Percentiles rank a stretch among this genome's conserved stretches.
Evolutionary conservation across 2,888 invertebrate species (phyloP).

Genomic region (Synanthedon andrenaeformis): DNA sequence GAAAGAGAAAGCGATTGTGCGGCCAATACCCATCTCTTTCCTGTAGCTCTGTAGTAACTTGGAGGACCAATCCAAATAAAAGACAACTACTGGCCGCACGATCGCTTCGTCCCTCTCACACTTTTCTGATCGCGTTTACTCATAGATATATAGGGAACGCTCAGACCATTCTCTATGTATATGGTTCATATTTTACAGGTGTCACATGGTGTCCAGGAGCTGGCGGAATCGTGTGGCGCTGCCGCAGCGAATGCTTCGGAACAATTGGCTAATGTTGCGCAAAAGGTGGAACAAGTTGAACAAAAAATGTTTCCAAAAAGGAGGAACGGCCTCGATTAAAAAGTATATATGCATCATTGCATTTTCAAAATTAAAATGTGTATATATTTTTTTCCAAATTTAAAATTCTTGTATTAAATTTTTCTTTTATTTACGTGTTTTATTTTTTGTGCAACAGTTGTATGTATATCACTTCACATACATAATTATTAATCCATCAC

Average conservation of each 20-base stretch:
- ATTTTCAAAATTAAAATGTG: neutral
- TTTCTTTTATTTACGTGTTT: constrained; percentile 28
- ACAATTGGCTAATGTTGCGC: constrained; percentile 44
- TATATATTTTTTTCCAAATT: neutral
- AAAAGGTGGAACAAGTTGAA: constrained; percentile 49
- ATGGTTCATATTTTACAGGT: constrained; percentile 24
- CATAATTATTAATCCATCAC: too few species aligned
- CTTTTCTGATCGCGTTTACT: too few species aligned
- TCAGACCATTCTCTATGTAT: too few species aligned
- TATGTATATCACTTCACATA: too few species aligned
- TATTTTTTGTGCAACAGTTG: too few species aligned
- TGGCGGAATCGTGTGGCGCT: constrained; percentile 54
- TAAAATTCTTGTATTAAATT: constrained; percentile 1
- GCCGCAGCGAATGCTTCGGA: constrained; percentile 52
- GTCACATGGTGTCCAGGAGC: constrained; percentile 49
- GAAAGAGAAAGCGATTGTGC: too few species aligned
- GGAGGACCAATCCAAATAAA: too few species aligned
- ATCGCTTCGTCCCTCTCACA: too few species aligned
- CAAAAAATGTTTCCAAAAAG: constrained; percentile 47
- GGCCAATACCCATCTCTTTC: too few species aligned
- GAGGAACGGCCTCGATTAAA: constrained; percentile 56
- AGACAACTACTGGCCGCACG: too few species aligned
- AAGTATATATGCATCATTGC: neutral
- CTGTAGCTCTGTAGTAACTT: too few species aligned
- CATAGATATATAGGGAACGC: too few species aligned